A percentile compares a stretch with the other conserved stretches of the same genome.
Conservation (phyloP, 2,113 vertebrate species). For the Pantherophis guttatus region DNA sequence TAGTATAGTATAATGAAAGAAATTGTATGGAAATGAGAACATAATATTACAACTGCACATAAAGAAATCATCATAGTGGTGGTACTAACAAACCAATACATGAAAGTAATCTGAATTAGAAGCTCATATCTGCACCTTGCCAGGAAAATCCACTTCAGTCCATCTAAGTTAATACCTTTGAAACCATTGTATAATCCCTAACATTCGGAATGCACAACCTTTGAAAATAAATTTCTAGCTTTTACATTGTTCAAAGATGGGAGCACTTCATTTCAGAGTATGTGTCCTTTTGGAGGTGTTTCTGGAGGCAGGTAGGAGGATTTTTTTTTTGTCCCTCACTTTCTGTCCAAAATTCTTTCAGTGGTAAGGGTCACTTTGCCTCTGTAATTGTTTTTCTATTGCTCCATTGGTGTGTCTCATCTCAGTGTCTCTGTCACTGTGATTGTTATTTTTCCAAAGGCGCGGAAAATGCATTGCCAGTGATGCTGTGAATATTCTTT, state of each 20-base stretch:
- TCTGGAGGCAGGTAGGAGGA: neutral
- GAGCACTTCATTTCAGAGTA: neutral
- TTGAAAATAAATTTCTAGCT: neutral
- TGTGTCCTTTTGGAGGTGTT: neutral
- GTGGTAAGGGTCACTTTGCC: neutral
- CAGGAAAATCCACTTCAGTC: neutral
- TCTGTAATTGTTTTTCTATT: neutral
- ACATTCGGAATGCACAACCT: neutral
- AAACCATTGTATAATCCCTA: neutral
- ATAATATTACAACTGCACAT: neutral
- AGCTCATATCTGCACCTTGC: neutral
- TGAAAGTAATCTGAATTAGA: neutral
- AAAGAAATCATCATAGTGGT: neutral
- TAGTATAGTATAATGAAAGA: neutral
- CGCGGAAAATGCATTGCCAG: neutral
- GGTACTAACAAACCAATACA: neutral
- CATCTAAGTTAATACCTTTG: neutral
- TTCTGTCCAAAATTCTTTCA: neutral
- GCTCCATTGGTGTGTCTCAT: neutral
- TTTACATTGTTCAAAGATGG: neutral
- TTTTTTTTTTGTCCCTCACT: neutral
- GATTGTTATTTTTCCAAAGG: neutral
- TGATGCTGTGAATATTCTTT: neutral
- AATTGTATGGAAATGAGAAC: neutral
- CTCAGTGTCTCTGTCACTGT: neutral